Base-by-base conservation (phyloP, 2,797 vertebrate species). In the Garrulus glandarius region DNA sequence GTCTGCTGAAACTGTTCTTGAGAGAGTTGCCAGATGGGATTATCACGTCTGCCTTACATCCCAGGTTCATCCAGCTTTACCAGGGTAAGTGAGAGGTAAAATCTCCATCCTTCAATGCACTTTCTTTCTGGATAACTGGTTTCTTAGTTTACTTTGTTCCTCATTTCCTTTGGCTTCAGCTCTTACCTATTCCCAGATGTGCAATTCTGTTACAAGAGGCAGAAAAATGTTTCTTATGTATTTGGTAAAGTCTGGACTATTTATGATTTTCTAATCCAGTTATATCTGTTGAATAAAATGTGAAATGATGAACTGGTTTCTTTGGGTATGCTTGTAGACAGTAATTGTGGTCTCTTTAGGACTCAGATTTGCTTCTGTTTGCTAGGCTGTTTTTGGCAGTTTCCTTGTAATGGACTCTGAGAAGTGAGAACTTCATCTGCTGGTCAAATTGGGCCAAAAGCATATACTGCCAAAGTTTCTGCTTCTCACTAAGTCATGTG, bases 1-100 rank as follows among this genome's bases (percentile, higher is more conserved):
- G 99, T 90, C 97, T 99, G 94, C 93, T 99, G 52, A 99, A 99
- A 89, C 98, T 98, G 72, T 99, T 98, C 95, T 97, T 99, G 63
- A 97, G 99, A 93, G 98, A 99, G 59, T 96, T 99, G 57, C 99
- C 99, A 0, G 98, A 98, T 71, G 98, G 98, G 7, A 94, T 99
- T 83, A 98, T 99, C 34, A 97, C 98, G 7, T 80, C 98, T 5
- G 76, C 97, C 2, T 94, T 99, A n/a, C 98, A 98, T n/a, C 97
- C 97, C 53, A 98, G 93, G 13, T 97, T 99, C 75, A 96, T 99
- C 78, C 98, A 98, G 75, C 98, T 98, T 70, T 98, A 98, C 77
- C 98, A 98, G 96, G 99, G 99, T 99, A 89, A 98, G 98, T 85
- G 34, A 47, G 30, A 65, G 19, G 36, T 30, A 49, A 11, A 86